phyloP scores from a whole-genome alignment of 2,797 vertebrate genomes.

The Parauchenoglanis punctatus region DNA sequence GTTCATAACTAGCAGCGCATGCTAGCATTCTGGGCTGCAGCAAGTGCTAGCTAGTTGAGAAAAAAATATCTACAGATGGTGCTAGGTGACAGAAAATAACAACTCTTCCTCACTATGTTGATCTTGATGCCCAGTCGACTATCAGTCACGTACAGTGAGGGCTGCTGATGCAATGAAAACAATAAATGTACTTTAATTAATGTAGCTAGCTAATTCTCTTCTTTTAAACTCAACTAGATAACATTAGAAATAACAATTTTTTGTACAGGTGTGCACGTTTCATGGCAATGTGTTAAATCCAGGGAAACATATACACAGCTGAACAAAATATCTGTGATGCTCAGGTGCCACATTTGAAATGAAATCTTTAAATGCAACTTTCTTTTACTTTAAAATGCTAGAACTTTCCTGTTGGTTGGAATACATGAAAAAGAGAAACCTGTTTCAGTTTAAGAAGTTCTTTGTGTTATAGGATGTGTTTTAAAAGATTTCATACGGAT shows the following conservation, averaged over 20 bases:
- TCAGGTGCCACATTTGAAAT: neutral
- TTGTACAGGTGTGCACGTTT: neutral
- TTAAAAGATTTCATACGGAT: neutral
- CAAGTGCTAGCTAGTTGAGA: neutral
- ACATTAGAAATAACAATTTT: neutral
- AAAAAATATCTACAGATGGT: neutral
- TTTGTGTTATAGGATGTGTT: neutral
- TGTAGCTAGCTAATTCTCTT: neutral
- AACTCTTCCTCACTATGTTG: neutral
- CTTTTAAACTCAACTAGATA: neutral
- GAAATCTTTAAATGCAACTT: neutral
- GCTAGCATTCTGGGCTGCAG: neutral
- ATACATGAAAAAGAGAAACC: neutral
- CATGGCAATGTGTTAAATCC: neutral
- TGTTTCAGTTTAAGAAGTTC: neutral
- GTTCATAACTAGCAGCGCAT: neutral
- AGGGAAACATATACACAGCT: neutral
- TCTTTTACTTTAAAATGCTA: neutral
- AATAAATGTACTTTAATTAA: neutral
- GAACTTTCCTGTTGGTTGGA: neutral
- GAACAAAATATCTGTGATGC: neutral
- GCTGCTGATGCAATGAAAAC: neutral
- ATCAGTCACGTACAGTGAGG: neutral
- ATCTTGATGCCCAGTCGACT: neutral
- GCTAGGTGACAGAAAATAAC: neutral